Percentiles rank a stretch among this genome's conserved stretches.
Evolutionary conservation across 1,140 invertebrate species (phyloP).

Genomic region (Trialeurodes vaporariorum): DNA sequence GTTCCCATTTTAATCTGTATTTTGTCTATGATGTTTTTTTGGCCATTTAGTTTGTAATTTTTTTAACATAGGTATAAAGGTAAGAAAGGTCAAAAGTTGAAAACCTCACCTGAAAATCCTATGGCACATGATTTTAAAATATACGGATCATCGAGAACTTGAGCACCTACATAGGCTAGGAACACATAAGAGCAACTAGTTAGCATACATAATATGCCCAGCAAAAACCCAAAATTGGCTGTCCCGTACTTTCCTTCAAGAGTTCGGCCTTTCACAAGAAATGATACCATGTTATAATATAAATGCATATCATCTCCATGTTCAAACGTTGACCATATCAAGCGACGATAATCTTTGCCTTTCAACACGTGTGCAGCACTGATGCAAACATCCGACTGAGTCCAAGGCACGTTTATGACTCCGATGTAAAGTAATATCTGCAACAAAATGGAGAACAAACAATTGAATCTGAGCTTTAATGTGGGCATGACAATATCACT

Average conservation of each 20-base stretch:
- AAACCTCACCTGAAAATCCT: constrained; percentile 48
- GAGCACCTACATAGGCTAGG: constrained; percentile 31
- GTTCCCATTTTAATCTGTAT: no score
- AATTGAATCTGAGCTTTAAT: no score
- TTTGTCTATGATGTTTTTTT: no score
- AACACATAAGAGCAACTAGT: constrained; percentile 43
- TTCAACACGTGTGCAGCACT: constrained; percentile 43
- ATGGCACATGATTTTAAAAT: constrained; percentile 48
- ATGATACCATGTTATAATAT: constrained; percentile 62
- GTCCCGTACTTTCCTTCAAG: constrained; percentile 45
- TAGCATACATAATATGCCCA: constrained; percentile 42
- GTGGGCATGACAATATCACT: no score
- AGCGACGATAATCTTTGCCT: constrained; percentile 42
- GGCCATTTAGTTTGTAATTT: no score
- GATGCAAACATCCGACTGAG: constrained; percentile 44
- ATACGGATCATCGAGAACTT: constrained; percentile 23
- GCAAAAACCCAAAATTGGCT: constrained; percentile 43
- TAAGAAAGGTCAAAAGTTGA: background rate
- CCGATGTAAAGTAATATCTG: constrained; percentile 40
- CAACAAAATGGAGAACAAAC: no score
- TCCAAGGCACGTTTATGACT: constrained; percentile 42
- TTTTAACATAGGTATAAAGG: no score
- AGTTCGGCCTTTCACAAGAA: constrained; percentile 47
- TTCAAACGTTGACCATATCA: constrained; percentile 48
- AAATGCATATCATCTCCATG: constrained; percentile 60